Evolutionary conservation across 2,797 vertebrate genomes (phyloP).

Genomic region (Pterois miles): DNA sequence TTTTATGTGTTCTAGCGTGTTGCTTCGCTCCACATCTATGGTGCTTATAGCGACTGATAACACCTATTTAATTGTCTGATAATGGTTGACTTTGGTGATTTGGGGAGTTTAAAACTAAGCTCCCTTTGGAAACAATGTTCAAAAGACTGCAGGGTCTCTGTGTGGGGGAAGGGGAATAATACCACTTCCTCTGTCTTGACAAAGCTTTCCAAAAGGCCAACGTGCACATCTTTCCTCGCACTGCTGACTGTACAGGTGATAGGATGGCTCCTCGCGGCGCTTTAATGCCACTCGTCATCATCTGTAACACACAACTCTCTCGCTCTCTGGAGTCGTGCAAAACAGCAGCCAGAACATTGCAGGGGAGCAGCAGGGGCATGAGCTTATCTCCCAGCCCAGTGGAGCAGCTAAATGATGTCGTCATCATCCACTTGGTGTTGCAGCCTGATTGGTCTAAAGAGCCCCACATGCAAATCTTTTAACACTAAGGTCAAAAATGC

Average conservation of each 20-base stretch:
- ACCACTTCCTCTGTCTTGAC: slow-evolving; percentile 25
- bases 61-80: no score
- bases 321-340: slow-evolving; percentile 64
- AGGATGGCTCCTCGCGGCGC: slow-evolving; percentile 58
- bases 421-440: slow-evolving; percentile 69
- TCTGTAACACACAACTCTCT: slow-evolving; percentile 68
- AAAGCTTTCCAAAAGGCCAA: slow-evolving; percentile 41
- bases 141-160: slow-evolving; percentile 5
- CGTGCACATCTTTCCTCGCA: slow-evolving; percentile 38
- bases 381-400: slow-evolving; percentile 79
- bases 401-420: slow-evolving; percentile 81
- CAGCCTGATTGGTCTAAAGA: slow-evolving; percentile 59
- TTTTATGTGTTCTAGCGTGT: no score
- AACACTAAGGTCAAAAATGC: slow-evolving; percentile 41
- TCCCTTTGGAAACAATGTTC: not conserved
- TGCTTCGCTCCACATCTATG: no score
- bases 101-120: not conserved
- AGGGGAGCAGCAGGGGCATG: slow-evolving; percentile 73
- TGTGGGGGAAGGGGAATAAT: not conserved
- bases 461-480: slow-evolving; percentile 41
- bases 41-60: no score
- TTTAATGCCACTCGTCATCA: slow-evolving; percentile 69
- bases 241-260: slow-evolving; percentile 64
- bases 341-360: slow-evolving; percentile 71
- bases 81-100: not conserved